A percentile compares a stretch with the other conserved stretches of the same genome.
Evolutionary conservation across 1,140 invertebrate genomes (phyloP).

Genomic region (Stegodyphus mimosarum): DNA sequence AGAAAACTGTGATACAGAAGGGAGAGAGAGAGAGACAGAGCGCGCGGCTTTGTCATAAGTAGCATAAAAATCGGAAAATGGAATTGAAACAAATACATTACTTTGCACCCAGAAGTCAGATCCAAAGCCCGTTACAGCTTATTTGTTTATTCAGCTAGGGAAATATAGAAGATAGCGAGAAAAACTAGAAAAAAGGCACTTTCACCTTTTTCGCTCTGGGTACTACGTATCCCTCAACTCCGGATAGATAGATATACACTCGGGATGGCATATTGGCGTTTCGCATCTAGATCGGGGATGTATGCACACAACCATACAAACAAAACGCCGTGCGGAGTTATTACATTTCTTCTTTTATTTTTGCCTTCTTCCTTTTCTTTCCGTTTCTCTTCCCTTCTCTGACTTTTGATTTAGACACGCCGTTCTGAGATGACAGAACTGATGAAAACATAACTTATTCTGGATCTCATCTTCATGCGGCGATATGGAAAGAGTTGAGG

Average conservation of each 20-base stretch:
- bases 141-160: constrained; percentile 49
- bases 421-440: constrained; percentile 51
- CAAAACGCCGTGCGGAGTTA: constrained; percentile 53
- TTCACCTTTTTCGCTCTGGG: constrained; percentile 41
- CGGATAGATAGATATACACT: constrained; percentile 40
- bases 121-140: constrained; percentile 48
- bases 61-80: constrained; percentile 43
- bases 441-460: constrained; percentile 61
- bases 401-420: constrained; percentile 59
- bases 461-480: constrained; percentile 49
- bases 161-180: constrained; percentile 20
- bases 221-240: constrained; percentile 26
- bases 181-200: constrained; percentile 24
- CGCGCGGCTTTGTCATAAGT: not conserved
- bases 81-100: constrained; percentile 60
- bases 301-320: constrained; percentile 42
- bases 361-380: constrained; percentile 1
- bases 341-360: constrained; percentile 43
- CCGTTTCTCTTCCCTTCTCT: constrained; percentile 24
- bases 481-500: constrained; percentile 34
- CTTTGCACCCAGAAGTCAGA: constrained; percentile 59
- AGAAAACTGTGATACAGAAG: constrained; percentile 13
- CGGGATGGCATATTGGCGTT: constrained; percentile 8
- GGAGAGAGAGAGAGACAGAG: not conserved
- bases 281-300: constrained; percentile 23